Base-by-base conservation (phyloP, 2,888 invertebrate genomes). In the Agrilus biguttatus region DNA sequence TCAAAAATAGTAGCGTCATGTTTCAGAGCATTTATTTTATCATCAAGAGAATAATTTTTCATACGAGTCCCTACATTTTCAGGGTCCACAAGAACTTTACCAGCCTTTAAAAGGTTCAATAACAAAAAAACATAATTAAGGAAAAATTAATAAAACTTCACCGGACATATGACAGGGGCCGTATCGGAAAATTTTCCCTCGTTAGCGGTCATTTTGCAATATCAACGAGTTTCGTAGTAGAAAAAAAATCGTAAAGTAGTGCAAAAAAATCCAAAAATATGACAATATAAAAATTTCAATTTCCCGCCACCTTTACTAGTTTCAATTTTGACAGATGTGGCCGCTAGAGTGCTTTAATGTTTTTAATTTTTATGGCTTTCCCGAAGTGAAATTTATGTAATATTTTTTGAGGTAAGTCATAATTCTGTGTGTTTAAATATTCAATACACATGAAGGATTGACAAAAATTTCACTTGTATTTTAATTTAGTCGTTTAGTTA, bases 111-210 rank as follows among this genome's bases (percentile, higher is more conserved):
- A 36, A 37, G 37, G 8, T 42, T 37, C 7, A 33, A 19, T 13
- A 17, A 7, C 23, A 5, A 42, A 42, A 8, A 14, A 14, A 5
- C 3, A 13, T 14, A 37, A 28, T 36, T 38, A 10, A 28, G 14
- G 32, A 36, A 21, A 13, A 34, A 32, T 7, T 37, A n/a, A 12
- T 36, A 36, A 1, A 14, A 19, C 13, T 14, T 36, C 53, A 53
- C 55, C 12, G 55, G 42, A 34, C 53, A 52, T 36, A 55, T 51
- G 14, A 44, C 42, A 5, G 60, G 60, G 2, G 55, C 53, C 37
- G 57, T 49, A 44, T 63, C 62, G 17, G 53, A 53, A 46, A 53
- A 62, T 55, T 55, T 58, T 45, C 58, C 59, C n/a, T 44, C 42
- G 50, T 61, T 58, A 33, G 51, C 54, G 38, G 59, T 55, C 60